phyloP scores from a whole-genome alignment of 2,113 vertebrate genomes.

The Gorsachius goisagi region DNA sequence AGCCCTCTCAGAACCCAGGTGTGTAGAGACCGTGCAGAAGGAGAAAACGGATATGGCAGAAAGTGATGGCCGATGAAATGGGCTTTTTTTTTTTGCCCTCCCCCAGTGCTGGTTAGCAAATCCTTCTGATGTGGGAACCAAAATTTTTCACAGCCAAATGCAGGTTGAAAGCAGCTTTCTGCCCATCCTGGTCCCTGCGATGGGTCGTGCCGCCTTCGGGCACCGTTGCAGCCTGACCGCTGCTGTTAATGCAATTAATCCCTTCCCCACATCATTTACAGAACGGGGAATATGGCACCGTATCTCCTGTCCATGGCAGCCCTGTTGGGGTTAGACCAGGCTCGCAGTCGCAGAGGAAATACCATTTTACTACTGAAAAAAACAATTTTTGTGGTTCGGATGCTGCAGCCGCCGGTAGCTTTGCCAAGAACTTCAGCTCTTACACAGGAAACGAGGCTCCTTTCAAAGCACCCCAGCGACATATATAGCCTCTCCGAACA shows the following conservation, averaged over 20 bases:
- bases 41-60: neutral
- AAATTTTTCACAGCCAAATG: neutral
- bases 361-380: conserved; percentile 24
- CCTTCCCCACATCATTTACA: neutral
- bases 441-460: conserved; percentile 73
- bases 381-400: conserved; percentile 4
- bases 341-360: neutral
- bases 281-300: neutral
- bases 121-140: neutral
- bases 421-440: conserved; percentile 68
- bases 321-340: neutral
- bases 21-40: neutral
- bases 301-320: neutral
- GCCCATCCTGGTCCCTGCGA: neutral
- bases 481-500: conserved; percentile 64
- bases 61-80: neutral
- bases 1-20: neutral
- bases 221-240: rapidly evolving
- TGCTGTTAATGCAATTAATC: neutral
- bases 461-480: conserved; percentile 69
- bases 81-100: neutral
- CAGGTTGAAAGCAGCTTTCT: neutral
- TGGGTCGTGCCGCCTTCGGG: neutral
- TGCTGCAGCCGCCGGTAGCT: conserved; percentile 37
- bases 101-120: neutral